Evolutionary conservation across 1,140 invertebrate species (phyloP), one percentile per base, ranked within the genome.

Genomic region (Drosophila chauvacae): DNA sequence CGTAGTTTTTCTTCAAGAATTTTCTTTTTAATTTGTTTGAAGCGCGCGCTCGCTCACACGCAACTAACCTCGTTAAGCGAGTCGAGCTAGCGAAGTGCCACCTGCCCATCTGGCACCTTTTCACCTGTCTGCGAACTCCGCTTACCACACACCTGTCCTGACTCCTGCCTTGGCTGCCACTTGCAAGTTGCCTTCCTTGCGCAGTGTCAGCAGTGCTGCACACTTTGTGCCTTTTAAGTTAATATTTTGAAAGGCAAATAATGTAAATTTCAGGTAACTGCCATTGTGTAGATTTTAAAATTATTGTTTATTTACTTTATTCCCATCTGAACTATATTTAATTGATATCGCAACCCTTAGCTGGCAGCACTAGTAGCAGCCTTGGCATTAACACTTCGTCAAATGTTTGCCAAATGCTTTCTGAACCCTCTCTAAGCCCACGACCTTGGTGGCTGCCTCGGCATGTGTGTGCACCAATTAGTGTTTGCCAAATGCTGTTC

Each of bases 361-460:
- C n/a, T 35, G 56, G 20, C 62, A 65, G 10, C 58, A 56, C 69
- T 60, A 16, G 45, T 55, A 26, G n/a, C n/a, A 83, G 72, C 84
- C 77, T 87, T 83, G 80, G 80, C 79, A 81, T 81, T 90, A 90
- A 81, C 77, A 90, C 85, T 81, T 81, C 78, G 80, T 76, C 80
- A 47, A 23, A 81, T 84, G 77, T 81, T 87, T 74, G 80, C 76
- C 76, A 80, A 82, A 80, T 80, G 80, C 76, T 77, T 63, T 80
- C 60, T 82, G 80, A 87, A 45, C 51, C 53, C 56, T 16, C 39
- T 50, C 64, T 42, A 41, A 56, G 13, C 33, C 57, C 42, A 55
- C 59, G 44, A 41, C 61, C 63, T 48, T 41, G 55, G 39, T 26
- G 20, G 13, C 20, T 45, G 55, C 11, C 44, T 42, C 23, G 26